Conservation (phyloP, 92 coral and sea anemone species). For the Porites evermanni region DNA sequence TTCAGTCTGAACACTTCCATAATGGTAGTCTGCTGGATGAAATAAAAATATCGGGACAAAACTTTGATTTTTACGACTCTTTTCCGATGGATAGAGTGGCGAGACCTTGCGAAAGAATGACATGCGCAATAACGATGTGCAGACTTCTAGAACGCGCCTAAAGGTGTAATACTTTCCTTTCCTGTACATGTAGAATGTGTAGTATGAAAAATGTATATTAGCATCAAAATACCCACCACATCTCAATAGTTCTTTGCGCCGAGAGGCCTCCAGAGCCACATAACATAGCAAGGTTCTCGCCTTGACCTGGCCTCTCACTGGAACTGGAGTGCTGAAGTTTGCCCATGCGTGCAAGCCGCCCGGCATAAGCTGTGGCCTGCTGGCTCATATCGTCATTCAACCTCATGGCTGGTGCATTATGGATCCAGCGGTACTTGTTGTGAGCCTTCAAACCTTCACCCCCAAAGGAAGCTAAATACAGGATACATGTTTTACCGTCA, state of each 20-base stretch:
- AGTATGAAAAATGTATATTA: no score
- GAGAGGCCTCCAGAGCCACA: constrained; percentile 36
- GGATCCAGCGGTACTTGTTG: constrained; percentile 77
- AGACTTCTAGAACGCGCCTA: no score
- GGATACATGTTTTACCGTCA: not conserved
- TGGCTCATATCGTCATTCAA: constrained; percentile 61
- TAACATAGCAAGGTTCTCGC: constrained; percentile 81
- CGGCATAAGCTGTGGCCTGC: constrained; percentile 74
- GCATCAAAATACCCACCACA: constrained; percentile 53
- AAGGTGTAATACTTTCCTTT: no score
- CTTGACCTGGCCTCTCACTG: constrained; percentile 82
- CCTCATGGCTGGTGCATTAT: constrained; percentile 70
- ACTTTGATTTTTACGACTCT: no score
- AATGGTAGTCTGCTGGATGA: no score
- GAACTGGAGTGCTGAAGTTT: constrained; percentile 73
- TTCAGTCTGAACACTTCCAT: no score
- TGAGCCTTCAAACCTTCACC: constrained; percentile 69
- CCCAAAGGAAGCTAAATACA: constrained; percentile 14
- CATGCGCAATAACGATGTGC: no score
- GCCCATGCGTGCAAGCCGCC: constrained; percentile 64
- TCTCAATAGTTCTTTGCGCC: constrained; percentile 20
- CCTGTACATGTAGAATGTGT: no score
- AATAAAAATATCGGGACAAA: no score
- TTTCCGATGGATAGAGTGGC: no score
- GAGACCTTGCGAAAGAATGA: no score